phyloP scores from a whole-genome alignment of 2,888 invertebrate genomes.

The Coelopa pilipes region DNA sequence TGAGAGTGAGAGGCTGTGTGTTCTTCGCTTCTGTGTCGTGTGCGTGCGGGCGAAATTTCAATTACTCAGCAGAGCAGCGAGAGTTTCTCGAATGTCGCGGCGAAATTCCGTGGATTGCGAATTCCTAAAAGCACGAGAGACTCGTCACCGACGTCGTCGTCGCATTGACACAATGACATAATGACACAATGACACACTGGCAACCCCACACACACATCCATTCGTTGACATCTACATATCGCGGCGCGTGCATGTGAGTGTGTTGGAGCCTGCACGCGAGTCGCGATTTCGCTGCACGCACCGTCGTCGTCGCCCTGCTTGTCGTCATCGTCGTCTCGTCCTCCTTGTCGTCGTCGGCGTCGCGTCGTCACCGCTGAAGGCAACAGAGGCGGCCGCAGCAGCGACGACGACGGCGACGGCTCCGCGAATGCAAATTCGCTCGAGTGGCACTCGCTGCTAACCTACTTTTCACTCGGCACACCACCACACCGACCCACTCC shows the following conservation, averaged over 20 bases:
- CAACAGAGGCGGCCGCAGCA: too few species aligned
- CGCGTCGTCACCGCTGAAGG: too few species aligned
- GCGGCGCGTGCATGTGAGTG: background rate
- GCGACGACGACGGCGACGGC: too few species aligned
- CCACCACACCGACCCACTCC: background rate
- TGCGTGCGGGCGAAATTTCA: too few species aligned
- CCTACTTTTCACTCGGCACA: conserved; percentile 18
- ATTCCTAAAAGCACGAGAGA: background rate
- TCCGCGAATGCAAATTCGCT: conserved; percentile 25
- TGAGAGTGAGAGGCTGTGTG: too few species aligned
- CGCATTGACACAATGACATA: background rate
- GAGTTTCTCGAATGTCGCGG: too few species aligned
- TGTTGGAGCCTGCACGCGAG: conserved; percentile 4
- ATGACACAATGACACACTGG: conserved; percentile 1
- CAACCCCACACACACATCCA: background rate
- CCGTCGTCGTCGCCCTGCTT: too few species aligned
- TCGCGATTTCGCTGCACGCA: conserved; percentile 9
- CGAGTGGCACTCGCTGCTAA: conserved; percentile 8
- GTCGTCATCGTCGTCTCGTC: too few species aligned
- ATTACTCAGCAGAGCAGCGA: too few species aligned
- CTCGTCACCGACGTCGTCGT: too few species aligned
- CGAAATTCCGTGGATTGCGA: background rate
- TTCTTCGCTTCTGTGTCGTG: too few species aligned
- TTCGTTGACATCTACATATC: background rate
- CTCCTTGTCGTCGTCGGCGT: too few species aligned